Conservation (phyloP, 2,113 vertebrate species). For the Albula goreensis region DNA sequence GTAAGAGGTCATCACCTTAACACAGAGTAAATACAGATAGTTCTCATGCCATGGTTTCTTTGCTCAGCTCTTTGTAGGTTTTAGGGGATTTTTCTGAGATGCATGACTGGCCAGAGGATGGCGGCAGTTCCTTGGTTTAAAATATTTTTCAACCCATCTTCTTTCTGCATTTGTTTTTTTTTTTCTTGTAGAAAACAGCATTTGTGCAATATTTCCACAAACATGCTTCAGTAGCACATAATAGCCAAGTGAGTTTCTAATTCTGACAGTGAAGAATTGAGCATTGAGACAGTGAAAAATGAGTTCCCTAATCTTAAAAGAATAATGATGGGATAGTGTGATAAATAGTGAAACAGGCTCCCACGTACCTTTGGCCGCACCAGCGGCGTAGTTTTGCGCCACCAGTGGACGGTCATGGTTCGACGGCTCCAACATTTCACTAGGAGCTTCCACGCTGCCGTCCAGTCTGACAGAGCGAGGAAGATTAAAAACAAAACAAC, state of each 20-base stretch:
- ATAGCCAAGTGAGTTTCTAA: no score
- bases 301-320: background rate
- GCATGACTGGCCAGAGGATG: background rate
- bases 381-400: constrained; percentile 81
- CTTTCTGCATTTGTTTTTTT: background rate
- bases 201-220: no score
- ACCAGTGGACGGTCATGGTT: constrained; percentile 88
- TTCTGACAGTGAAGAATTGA: no score
- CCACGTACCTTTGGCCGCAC: constrained; percentile 77
- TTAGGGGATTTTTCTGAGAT: background rate
- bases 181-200: no score
- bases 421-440: constrained; percentile 89
- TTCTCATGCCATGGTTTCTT: background rate
- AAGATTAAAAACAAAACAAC: background rate
- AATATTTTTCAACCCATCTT: background rate
- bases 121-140: background rate
- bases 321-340: background rate
- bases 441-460: constrained; percentile 86
- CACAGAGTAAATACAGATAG: background rate
- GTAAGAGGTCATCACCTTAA: no score
- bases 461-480: constrained; percentile 75
- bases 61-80: background rate
- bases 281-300: no score
- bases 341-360: background rate
- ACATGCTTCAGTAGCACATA: no score